Conservation (phyloP, 1,140 invertebrate species). For the Drosophila kikkawai region DNA sequence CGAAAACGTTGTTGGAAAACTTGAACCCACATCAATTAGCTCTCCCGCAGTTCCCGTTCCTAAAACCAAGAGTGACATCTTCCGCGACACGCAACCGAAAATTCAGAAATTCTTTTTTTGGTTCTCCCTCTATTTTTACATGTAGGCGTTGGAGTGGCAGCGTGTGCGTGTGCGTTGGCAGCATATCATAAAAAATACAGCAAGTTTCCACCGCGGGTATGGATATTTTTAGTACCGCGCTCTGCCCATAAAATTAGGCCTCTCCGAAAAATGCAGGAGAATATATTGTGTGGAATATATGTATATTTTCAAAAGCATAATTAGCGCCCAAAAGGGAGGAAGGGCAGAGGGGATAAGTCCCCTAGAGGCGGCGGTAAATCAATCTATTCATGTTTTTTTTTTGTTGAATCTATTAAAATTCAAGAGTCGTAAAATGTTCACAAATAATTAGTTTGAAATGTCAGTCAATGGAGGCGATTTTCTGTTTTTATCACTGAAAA, state of each 20-base stretch:
- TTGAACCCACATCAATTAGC: conserved; percentile 74
- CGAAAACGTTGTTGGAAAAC: conserved; percentile 2
- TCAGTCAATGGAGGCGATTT: neutral
- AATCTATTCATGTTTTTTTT: conserved; percentile 18
- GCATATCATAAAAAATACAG: conserved; percentile 52
- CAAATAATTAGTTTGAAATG: neutral
- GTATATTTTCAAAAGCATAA: conserved; percentile 6
- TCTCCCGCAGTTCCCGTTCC: conserved; percentile 38
- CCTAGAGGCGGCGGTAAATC: conserved; percentile 13
- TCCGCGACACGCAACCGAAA: conserved; percentile 35
- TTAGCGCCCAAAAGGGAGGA: conserved; percentile 1
- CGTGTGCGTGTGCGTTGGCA: conserved; percentile 44
- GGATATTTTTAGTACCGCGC: conserved; percentile 50
- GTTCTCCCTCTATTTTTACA: conserved; percentile 68
- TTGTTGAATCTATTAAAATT: conserved; percentile 3
- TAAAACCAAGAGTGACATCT: conserved; percentile 48
- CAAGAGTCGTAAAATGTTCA: conserved; percentile 19
- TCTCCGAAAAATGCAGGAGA: conserved; percentile 57
- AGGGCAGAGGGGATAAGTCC: neutral
- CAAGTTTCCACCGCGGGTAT: conserved; percentile 20
- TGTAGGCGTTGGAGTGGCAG: conserved; percentile 45
- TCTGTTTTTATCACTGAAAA: neutral
- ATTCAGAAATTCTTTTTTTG: conserved; percentile 49
- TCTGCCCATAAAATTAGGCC: conserved; percentile 61
- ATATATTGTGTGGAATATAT: conserved; percentile 33